phyloP scores from a whole-genome alignment of 2,888 invertebrate species.

The Cosmia trapezina region DNA sequence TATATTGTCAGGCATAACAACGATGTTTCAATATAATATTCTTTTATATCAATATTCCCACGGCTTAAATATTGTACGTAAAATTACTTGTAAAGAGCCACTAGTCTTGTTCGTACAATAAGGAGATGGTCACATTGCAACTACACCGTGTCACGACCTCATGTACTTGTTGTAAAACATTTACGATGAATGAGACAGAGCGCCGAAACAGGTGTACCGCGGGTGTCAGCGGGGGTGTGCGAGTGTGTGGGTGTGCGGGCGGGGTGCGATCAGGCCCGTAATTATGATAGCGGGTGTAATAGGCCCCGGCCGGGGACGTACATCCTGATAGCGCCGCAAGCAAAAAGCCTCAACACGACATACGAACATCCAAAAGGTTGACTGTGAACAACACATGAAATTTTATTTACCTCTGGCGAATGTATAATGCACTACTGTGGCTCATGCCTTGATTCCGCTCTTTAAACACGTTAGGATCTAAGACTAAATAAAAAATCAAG shows the following conservation, averaged over 20 bases:
- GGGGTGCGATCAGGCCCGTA: constrained; percentile 66
- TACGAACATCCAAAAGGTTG: constrained; percentile 11
- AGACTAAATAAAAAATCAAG: too few species aligned
- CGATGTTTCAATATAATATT: neutral
- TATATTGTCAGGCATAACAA: too few species aligned
- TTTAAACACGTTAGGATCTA: too few species aligned
- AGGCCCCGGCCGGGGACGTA: constrained; percentile 59
- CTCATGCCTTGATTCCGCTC: neutral
- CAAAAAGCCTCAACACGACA: constrained; percentile 42
- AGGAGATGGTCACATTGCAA: neutral
- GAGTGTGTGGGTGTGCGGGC: constrained; percentile 5
- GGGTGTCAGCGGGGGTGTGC: neutral
- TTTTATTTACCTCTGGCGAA: neutral
- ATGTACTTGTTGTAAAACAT: constrained; percentile 52
- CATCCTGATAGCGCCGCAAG: constrained; percentile 60
- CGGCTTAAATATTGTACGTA: too few species aligned
- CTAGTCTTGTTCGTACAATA: neutral
- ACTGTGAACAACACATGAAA: neutral
- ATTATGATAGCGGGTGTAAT: constrained; percentile 67
- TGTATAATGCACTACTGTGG: neutral
- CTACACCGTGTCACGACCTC: constrained; percentile 3
- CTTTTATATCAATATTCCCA: too few species aligned
- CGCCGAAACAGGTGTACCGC: constrained; percentile 53
- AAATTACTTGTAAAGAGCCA: too few species aligned
- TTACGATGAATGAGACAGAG: constrained; percentile 45